Evolutionary conservation across 2,797 vertebrate species (phyloP).

Genomic region (Limosa lapponica): DNA sequence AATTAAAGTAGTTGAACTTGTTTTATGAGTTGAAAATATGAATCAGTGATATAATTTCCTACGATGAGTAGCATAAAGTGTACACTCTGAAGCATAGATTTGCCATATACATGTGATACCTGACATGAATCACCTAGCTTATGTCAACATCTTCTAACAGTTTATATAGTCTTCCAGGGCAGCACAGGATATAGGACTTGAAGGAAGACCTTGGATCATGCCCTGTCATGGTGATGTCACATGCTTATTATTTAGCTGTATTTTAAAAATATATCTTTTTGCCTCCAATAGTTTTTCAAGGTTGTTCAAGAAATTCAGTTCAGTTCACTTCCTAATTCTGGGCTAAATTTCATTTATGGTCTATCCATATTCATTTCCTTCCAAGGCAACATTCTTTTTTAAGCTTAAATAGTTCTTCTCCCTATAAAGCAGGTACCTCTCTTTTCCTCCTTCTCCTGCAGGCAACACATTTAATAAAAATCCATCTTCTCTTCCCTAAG

Average conservation of each 20-base stretch:
- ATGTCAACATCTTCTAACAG: not conserved
- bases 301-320: not conserved
- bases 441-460: not conserved
- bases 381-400: not conserved
- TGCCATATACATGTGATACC: not conserved
- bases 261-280: not conserved
- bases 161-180: fast-evolving
- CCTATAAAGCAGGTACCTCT: not conserved
- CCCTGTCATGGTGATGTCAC: not conserved
- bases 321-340: not conserved
- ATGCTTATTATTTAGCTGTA: not conserved
- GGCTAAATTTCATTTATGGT: not conserved
- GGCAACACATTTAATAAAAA: not conserved
- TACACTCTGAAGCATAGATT: not conserved
- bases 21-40: not conserved
- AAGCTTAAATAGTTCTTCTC: not conserved
- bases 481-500: not conserved
- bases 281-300: not conserved
- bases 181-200: not conserved
- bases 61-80: not conserved
- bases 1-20: not conserved
- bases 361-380: not conserved
- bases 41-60: not conserved
- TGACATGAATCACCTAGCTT: fast-evolving
- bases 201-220: not conserved